phyloP scores from a whole-genome alignment of 1,140 invertebrate genomes.

The Campodea augens region DNA sequence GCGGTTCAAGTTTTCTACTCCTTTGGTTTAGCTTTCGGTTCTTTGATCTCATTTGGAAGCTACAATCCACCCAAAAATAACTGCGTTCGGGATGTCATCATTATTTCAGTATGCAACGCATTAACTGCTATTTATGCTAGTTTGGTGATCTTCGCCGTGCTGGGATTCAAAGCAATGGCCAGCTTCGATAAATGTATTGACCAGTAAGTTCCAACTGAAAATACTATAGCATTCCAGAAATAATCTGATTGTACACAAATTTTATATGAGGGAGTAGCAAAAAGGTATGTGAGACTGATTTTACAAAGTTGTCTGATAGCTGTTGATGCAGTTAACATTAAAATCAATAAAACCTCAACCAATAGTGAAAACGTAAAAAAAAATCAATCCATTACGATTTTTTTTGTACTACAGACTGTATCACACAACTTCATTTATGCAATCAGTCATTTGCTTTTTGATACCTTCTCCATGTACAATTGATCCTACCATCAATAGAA shows the following conservation, averaged over 20 bases:
- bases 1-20: conserved; percentile 92
- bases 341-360: no score
- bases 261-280: no score
- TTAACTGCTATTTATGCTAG: conserved; percentile 85
- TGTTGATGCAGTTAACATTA: neutral
- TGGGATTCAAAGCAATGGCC: conserved; percentile 66
- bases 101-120: conserved; percentile 77
- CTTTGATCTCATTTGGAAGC: conserved; percentile 73
- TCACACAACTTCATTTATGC: no score
- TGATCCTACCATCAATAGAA: no score
- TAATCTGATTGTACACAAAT: no score
- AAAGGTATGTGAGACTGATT: no score
- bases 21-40: conserved; percentile 81
- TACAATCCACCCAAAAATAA: conserved; percentile 82
- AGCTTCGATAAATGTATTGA: conserved; percentile 58
- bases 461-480: no score
- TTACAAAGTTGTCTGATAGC: neutral
- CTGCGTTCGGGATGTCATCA: conserved; percentile 69
- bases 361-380: no score
- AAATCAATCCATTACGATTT: no score
- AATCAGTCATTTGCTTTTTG: no score
- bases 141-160: conserved; percentile 72
- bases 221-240: no score
- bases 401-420: no score
- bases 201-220: conserved; percentile 35